Conservation (phyloP, 2,888 invertebrate genomes). For the Amblyjoppa fuscipennis region DNA sequence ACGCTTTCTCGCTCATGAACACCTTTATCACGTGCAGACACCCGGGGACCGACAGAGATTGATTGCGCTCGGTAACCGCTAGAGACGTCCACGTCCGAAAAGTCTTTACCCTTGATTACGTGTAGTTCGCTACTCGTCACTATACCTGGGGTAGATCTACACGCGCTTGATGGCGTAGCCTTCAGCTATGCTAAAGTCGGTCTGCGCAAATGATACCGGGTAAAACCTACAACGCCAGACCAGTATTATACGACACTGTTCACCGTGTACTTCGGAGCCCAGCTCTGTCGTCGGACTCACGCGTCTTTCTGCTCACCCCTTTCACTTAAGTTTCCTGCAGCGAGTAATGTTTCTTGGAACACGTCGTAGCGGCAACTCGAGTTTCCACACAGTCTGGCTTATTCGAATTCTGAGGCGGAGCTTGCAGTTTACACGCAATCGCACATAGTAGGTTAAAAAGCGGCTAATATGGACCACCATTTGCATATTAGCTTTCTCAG, state of each 20-base stretch:
- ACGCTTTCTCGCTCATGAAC: slow-evolving; percentile 67
- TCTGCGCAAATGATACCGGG: slow-evolving; percentile 1
- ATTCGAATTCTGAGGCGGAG: slow-evolving; percentile 36
- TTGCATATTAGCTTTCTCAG: no score
- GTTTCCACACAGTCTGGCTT: slow-evolving; percentile 52
- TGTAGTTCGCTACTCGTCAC: slow-evolving; percentile 6
- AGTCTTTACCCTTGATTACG: slow-evolving; percentile 66
- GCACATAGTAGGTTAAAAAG: no score
- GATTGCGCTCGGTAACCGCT: slow-evolving; percentile 65
- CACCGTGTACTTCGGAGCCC: slow-evolving; percentile 35
- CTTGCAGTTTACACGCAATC: background rate
- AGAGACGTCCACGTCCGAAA: slow-evolving; percentile 64
- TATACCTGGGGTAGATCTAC: background rate
- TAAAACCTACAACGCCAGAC: slow-evolving; percentile 18
- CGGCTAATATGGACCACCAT: no score
- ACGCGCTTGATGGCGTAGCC: background rate
- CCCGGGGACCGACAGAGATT: slow-evolving; percentile 67
- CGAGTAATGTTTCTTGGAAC: slow-evolving; percentile 63
- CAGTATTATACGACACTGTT: slow-evolving; percentile 22
- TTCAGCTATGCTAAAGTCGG: background rate
- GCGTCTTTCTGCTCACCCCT: slow-evolving; percentile 56
- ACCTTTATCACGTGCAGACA: slow-evolving; percentile 70
- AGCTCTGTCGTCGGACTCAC: slow-evolving; percentile 61
- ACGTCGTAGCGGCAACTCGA: slow-evolving; percentile 46
- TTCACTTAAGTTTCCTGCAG: slow-evolving; percentile 54